Evolutionary conservation across 2,888 invertebrate genomes (phyloP).

Genomic region (Piscicola geometra): DNA sequence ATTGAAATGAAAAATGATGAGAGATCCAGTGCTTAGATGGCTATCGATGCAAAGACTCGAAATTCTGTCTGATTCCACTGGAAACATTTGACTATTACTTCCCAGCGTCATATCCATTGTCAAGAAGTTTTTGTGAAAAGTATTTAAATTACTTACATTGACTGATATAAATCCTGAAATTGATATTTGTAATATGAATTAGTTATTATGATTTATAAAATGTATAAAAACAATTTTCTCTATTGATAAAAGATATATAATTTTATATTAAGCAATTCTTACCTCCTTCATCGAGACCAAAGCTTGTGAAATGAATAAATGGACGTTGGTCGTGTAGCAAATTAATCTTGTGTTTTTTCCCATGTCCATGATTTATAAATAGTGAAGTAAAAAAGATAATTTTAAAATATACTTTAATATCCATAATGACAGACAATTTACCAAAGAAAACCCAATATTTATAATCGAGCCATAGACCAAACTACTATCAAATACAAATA

Average conservation of each 20-base stretch:
- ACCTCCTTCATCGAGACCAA: constrained; percentile 39
- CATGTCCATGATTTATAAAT: not conserved
- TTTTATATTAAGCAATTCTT: constrained; percentile 23
- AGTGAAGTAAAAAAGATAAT: too few species aligned
- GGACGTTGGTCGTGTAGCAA: constrained; percentile 13
- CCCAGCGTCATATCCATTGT: constrained; percentile 23
- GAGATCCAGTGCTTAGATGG: not conserved
- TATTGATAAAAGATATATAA: not conserved
- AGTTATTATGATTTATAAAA: not conserved
- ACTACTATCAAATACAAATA: too few species aligned
- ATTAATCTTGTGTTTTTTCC: constrained; percentile 28
- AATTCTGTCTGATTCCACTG: constrained; percentile 10
- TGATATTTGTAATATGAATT: too few species aligned
- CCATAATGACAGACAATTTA: not conserved
- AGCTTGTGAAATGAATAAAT: constrained; percentile 38
- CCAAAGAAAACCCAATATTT: constrained; percentile 8
- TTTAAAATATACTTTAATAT: not conserved
- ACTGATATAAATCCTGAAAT: constrained; percentile 23
- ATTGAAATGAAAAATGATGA: constrained; percentile 18
- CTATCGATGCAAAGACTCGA: constrained; percentile 9
- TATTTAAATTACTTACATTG: constrained; percentile 18
- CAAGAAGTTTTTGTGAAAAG: not conserved
- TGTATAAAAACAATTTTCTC: not conserved
- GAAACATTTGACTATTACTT: constrained; percentile 26
- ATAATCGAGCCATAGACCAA: too few species aligned